These are phyloP conservation scores for Nesometra sesokonis DNA, from an alignment of 35 echinoderm and acorn worm species.

Conservation along the genomic window DNA sequence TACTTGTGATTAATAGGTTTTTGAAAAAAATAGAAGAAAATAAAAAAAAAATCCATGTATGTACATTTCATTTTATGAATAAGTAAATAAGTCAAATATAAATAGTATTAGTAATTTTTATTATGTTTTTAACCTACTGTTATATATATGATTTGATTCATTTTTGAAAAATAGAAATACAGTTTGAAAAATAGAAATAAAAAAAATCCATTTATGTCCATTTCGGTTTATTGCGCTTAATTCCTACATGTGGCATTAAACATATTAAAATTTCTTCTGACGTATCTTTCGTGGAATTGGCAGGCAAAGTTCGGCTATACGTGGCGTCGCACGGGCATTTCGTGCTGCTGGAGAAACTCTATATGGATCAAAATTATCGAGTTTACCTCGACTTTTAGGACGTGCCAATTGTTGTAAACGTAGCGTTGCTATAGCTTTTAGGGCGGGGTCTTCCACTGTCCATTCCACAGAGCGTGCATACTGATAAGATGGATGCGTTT, in stretches of 20 bases:
- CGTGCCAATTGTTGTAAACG: constrained; percentile 83
- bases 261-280: constrained; percentile 41
- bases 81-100: too few relatives aligned
- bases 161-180: too few relatives aligned
- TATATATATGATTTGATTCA: too few relatives aligned
- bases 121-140: too few relatives aligned
- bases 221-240: not conserved
- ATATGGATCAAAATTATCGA: constrained; percentile 89
- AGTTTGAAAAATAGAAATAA: too few relatives aligned
- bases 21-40: too few relatives aligned
- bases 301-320: constrained; percentile 76
- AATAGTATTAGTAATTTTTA: too few relatives aligned
- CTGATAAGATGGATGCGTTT: constrained; percentile 46
- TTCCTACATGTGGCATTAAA: not conserved
- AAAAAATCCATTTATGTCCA: too few relatives aligned
- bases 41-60: too few relatives aligned
- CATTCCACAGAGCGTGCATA: constrained; percentile 55
- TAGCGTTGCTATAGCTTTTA: constrained; percentile 79
- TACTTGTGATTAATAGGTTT: too few relatives aligned
- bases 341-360: constrained; percentile 65
- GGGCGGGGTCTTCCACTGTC: constrained; percentile 53
- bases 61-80: too few relatives aligned
- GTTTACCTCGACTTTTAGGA: constrained; percentile 80
- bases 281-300: constrained; percentile 89
- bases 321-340: constrained; percentile 69